These are phyloP conservation scores for Caloenas nicobarica DNA, from an alignment of 2,113 vertebrate genomes.

Conservation along the genomic window DNA sequence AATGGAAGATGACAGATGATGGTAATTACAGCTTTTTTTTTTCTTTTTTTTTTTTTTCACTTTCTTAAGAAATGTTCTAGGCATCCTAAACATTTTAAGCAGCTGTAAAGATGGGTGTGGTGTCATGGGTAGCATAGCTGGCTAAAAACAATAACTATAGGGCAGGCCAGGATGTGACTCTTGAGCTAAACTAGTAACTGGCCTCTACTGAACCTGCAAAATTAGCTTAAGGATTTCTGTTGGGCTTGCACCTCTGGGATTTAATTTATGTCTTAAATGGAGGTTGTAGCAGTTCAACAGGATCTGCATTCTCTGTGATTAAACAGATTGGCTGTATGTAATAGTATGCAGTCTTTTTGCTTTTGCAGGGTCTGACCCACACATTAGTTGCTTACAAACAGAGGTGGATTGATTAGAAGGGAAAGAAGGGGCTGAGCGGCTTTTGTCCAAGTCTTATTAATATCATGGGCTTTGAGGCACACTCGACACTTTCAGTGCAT, in stretches of 20 bases:
- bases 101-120: constrained; percentile 19
- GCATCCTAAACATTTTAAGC: constrained; percentile 37
- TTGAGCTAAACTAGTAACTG: not conserved
- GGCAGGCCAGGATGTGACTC: not conserved
- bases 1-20: not conserved
- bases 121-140: not conserved
- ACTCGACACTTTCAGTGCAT: not conserved
- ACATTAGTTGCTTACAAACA: not conserved
- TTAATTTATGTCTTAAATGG: not conserved
- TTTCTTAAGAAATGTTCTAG: not conserved
- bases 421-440: not conserved
- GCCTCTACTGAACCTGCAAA: not conserved
- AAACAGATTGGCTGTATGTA: not conserved
- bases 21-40: not conserved
- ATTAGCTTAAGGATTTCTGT: not conserved
- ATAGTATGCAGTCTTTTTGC: not conserved
- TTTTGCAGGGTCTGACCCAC: not conserved
- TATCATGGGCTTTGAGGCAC: not conserved
- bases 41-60: not conserved
- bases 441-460: not conserved
- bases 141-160: not conserved
- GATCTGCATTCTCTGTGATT: not conserved
- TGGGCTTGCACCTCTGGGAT: not conserved
- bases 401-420: not conserved
- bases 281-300: not conserved